phyloP scores from a whole-genome alignment of 2,888 invertebrate species.

The Cyclophora punctaria region DNA sequence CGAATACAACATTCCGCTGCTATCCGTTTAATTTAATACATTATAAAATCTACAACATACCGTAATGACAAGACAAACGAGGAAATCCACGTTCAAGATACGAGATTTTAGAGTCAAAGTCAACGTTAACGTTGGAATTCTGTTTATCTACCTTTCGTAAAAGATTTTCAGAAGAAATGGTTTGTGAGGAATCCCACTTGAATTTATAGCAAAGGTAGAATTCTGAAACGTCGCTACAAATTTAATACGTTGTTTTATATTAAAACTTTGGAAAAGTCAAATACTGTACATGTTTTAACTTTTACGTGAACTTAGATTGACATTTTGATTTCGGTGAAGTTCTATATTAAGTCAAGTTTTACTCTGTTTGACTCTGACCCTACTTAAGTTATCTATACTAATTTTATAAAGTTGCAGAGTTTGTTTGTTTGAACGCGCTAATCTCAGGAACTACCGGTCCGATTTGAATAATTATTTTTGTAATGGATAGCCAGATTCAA shows the following conservation, averaged over 20 bases:
- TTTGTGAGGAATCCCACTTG: conserved; percentile 12
- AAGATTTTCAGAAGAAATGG: conserved; percentile 15
- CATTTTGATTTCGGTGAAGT: too few relatives aligned
- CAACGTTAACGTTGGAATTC: conserved; percentile 18
- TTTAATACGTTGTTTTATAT: conserved; percentile 3
- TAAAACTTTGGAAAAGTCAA: background rate
- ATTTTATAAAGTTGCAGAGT: too few relatives aligned
- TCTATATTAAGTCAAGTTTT: too few relatives aligned
- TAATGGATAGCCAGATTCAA: too few relatives aligned
- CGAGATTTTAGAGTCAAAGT: conserved; percentile 19
- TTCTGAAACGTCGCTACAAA: background rate
- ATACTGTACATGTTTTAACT: too few relatives aligned
- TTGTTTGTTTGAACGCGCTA: too few relatives aligned
- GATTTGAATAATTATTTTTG: too few relatives aligned
- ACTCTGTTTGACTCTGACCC: too few relatives aligned
- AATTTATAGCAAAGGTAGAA: conserved; percentile 8
- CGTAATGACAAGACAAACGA: conserved; percentile 7
- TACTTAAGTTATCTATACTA: too few relatives aligned
- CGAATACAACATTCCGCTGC: too few relatives aligned
- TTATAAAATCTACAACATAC: conserved; percentile 1
- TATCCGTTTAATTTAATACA: conserved; percentile 7
- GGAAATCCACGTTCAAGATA: conserved; percentile 10
- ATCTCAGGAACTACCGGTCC: too few relatives aligned
- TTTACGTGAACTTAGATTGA: too few relatives aligned
- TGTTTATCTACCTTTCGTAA: conserved; percentile 17